Conservation (phyloP, 1,140 invertebrate species). For the Acromyrmex echinatior region DNA sequence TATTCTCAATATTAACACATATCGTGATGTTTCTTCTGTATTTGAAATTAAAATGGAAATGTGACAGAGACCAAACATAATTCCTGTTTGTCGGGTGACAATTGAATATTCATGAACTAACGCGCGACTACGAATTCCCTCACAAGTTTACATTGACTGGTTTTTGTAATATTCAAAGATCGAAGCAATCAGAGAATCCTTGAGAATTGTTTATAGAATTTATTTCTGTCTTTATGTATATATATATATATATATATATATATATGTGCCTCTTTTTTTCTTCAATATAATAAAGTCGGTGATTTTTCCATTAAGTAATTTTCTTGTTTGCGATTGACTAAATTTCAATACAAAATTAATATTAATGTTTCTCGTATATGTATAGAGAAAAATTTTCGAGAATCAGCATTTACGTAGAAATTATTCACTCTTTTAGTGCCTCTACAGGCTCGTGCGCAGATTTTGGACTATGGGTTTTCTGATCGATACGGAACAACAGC, state of each 20-base stretch:
- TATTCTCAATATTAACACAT: constrained; percentile 10
- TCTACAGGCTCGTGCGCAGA: background rate
- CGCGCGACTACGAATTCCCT: constrained; percentile 3
- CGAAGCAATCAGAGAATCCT: constrained; percentile 9
- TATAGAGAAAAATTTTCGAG: background rate
- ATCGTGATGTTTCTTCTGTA: background rate
- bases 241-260: too few species aligned
- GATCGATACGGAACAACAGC: background rate
- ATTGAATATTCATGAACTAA: constrained; percentile 37
- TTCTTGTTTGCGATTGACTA: background rate
- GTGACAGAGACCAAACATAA: background rate
- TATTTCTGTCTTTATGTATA: background rate
- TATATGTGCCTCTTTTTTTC: background rate
- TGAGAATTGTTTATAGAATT: background rate
- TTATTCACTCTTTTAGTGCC: constrained; percentile 34
- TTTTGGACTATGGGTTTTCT: background rate
- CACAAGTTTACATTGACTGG: constrained; percentile 27
- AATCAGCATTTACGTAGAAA: constrained; percentile 16
- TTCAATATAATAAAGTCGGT: background rate
- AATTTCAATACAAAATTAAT: background rate
- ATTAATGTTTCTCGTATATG: background rate
- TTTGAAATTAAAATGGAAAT: background rate
- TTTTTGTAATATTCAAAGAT: constrained; percentile 29
- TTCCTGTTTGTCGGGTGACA: background rate
- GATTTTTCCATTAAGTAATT: background rate